Base-by-base conservation (phyloP, 2,888 invertebrate genomes). In the Callinectes sapidus region DNA sequence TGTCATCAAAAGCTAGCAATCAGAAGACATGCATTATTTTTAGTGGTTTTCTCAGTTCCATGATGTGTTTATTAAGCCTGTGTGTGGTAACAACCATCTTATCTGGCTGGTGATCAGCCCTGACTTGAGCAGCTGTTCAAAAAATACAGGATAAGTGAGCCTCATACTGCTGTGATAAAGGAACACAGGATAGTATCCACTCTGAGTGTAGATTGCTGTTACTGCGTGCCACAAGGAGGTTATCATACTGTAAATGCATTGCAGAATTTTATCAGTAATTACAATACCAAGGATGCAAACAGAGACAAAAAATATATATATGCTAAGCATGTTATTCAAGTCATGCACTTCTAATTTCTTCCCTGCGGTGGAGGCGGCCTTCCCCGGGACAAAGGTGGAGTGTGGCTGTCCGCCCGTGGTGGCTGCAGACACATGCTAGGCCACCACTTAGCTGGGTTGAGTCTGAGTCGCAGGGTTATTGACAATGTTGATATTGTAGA, bases 151-250 rank as follows among this genome's bases (percentile, higher is more conserved):
- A 90, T 86, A 89, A 90, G 90, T 88, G 90, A 90, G 92, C 90
- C 92, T 92, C 92, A 71, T 90, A 88, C 87, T 90, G 71, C 92
- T 92, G 92, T 92, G 92, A 92, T 92, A 92, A 92, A 90, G 61
- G 92, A 92, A 88, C 92, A 90, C 87, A 92, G 89, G 92, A 92
- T 89, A 89, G 89, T 92, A 92, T 92, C 92, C 92, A 92, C 89
- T 86, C 91, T 89, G 89, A 92, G 77, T 92, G 92, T 87, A 81
- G 77, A 89, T 81, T 88, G 88, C 88, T 92, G 90, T 88, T 92
- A 87, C 23, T 86, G 90, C 81, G 87, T 92, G 92, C 90, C 92
- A 92, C 92, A 87, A 88, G 71, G 90, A 92, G 90, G 92, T 92
- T 92, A 86, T 87, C 89, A 85, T 92, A 91, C 87, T 90, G 87